These are phyloP conservation scores for Pseudomugil tenellus DNA, from an alignment of 2,797 vertebrate species.

Conservation along the genomic window DNA sequence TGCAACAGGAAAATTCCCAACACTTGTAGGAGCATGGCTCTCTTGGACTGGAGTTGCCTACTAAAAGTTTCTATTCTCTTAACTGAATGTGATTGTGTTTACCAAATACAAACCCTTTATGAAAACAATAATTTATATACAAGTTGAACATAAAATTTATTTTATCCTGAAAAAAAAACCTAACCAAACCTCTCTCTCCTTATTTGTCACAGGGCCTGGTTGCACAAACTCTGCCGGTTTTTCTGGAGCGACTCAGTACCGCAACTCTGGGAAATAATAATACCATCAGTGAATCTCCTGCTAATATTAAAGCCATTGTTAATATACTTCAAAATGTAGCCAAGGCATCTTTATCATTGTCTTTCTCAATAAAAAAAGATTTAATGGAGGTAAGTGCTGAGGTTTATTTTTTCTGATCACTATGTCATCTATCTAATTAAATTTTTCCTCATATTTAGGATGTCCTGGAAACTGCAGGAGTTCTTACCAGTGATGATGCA, in stretches of 20 bases:
- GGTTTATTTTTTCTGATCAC: neutral
- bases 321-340: constrained; percentile 79
- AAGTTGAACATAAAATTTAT: too few species aligned
- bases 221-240: constrained; percentile 36
- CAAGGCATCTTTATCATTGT: constrained; percentile 26
- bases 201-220: neutral
- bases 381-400: constrained; percentile 60
- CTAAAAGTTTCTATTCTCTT: too few species aligned
- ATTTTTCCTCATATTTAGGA: constrained; percentile 70
- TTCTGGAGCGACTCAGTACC: constrained; percentile 24
- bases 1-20: too few species aligned
- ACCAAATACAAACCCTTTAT: too few species aligned
- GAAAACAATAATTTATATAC: too few species aligned
- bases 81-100: too few species aligned
- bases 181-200: neutral
- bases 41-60: too few species aligned
- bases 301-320: constrained; percentile 77
- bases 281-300: constrained; percentile 34
- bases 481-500: constrained; percentile 57
- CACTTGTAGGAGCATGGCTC: too few species aligned
- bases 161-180: too few species aligned
- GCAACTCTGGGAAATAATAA: too few species aligned
- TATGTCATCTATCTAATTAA: too few species aligned
- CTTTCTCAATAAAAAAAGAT: neutral
- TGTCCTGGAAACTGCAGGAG: constrained; percentile 77